phyloP scores from a whole-genome alignment of 2,113 vertebrate species.

The Hippocampus barbouri region DNA sequence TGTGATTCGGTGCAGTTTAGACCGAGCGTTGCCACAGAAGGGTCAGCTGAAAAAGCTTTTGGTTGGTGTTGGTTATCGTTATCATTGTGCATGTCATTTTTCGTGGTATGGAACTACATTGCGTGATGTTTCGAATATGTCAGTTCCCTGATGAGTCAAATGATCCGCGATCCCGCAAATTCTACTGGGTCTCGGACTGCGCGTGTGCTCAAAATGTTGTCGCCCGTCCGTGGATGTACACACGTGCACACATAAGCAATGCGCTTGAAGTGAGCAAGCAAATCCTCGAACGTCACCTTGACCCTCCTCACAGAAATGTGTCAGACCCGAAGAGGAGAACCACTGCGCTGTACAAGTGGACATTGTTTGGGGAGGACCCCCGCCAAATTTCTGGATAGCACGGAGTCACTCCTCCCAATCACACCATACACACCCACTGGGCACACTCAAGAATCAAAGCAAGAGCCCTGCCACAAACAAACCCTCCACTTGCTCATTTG shows the following conservation, averaged over 20 bases:
- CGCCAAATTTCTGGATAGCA: conserved; percentile 24
- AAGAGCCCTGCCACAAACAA: neutral
- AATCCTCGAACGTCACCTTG: neutral
- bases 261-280: neutral
- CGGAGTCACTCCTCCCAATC: neutral
- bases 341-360: conserved; percentile 45
- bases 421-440: conserved; percentile 10
- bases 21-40: neutral
- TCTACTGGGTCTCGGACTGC: neutral
- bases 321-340: conserved; percentile 47
- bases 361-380: conserved; percentile 66
- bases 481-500: conserved; percentile 5
- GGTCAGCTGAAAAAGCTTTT: no score
- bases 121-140: neutral
- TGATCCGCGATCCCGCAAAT: neutral
- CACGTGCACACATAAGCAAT: no score
- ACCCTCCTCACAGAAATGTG: neutral
- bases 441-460: conserved; percentile 10
- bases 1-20: conserved; percentile 6
- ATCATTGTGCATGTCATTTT: neutral
- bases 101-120: neutral
- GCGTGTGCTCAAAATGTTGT: no score
- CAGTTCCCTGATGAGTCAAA: neutral
- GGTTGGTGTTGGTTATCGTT: neutral
- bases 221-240: neutral